These are phyloP conservation scores for Darevskia mixta DNA, from an alignment of 2,797 vertebrate genomes.

Conservation along the genomic window DNA sequence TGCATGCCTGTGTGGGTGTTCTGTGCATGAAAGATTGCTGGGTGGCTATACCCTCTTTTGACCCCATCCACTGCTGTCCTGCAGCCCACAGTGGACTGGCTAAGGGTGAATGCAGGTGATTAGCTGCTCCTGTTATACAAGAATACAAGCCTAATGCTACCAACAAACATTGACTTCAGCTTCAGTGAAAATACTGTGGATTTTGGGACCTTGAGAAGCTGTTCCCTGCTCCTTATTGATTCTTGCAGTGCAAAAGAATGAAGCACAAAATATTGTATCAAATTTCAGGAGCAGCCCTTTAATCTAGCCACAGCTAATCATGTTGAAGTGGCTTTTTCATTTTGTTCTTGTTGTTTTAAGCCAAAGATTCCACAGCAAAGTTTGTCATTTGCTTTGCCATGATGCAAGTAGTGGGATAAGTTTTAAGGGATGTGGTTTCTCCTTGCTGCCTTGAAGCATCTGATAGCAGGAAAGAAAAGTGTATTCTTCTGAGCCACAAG, in stretches of 20 bases:
- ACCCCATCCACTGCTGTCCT: no score
- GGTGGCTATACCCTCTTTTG: no score
- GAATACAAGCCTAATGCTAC: neutral
- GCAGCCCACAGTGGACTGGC: no score
- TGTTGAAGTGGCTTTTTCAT: constrained; percentile 9
- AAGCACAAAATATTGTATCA: neutral
- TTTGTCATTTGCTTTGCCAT: constrained; percentile 32
- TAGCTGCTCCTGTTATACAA: neutral
- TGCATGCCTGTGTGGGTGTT: no score
- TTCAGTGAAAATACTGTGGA: neutral
- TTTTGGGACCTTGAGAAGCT: neutral
- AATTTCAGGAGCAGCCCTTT: neutral
- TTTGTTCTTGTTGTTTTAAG: constrained; percentile 20
- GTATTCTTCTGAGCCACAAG: constrained; percentile 62
- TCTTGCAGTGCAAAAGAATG: neutral
- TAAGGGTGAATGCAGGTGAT: no score
- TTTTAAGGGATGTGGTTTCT: neutral
- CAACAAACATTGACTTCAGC: neutral
- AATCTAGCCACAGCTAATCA: neutral
- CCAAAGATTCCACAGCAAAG: constrained; percentile 52
- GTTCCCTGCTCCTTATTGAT: neutral
- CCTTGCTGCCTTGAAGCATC: constrained; percentile 2
- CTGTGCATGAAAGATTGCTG: no score
- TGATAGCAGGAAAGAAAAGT: constrained; percentile 5
- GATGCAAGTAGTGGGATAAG: neutral